phyloP scores from a whole-genome alignment of 92 coral and sea anemone genomes.

The Hydrozoanthus gracilis region DNA sequence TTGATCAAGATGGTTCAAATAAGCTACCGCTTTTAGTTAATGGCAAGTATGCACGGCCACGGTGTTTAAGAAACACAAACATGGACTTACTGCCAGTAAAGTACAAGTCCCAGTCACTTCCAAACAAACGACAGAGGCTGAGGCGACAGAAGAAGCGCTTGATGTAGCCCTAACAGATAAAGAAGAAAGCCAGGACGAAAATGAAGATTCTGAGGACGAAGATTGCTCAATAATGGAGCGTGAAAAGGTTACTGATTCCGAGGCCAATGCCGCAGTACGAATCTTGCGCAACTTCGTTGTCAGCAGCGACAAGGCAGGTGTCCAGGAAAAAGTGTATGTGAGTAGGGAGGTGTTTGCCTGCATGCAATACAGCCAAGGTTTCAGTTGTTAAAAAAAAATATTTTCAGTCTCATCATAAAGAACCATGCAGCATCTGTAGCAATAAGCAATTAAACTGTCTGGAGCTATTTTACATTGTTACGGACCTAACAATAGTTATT shows the following conservation, averaged over 20 bases:
- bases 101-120: constrained; percentile 24
- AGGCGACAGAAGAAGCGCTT: constrained; percentile 40
- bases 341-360: too few species aligned
- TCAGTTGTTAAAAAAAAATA: constrained; percentile 19
- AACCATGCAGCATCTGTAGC: background rate
- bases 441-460: background rate
- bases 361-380: constrained; percentile 18
- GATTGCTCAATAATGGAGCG: constrained; percentile 16
- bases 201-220: constrained; percentile 27
- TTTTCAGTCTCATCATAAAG: background rate
- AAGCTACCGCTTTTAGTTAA: constrained; percentile 1
- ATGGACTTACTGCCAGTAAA: constrained; percentile 15
- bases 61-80: background rate
- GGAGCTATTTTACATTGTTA: background rate
- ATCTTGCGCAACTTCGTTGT: constrained; percentile 26
- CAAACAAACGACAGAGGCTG: constrained; percentile 32
- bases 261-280: constrained; percentile 36
- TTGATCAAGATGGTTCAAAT: constrained; percentile 14
- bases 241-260: constrained; percentile 18
- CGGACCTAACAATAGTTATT: background rate
- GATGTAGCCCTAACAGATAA: background rate
- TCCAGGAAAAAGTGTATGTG: background rate
- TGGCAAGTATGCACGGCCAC: constrained; percentile 10
- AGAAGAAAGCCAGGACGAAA: constrained; percentile 29
- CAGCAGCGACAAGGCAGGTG: constrained; percentile 28